A percentile compares a stretch with the other conserved stretches of the same genome.
Evolutionary conservation across 2,113 vertebrate species (phyloP).

Genomic region (Alosa alosa): DNA sequence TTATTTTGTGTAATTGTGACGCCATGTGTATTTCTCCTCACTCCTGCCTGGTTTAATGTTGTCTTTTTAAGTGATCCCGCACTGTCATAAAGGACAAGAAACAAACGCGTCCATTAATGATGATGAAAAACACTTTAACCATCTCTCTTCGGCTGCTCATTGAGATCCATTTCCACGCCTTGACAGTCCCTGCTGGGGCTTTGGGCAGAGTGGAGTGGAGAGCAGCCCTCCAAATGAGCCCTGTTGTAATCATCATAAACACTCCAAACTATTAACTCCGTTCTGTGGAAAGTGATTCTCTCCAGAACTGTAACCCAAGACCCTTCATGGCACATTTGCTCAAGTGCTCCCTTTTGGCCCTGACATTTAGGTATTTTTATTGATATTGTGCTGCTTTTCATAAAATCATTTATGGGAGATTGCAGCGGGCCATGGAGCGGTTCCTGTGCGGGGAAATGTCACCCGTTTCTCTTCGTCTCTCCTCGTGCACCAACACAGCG

Average conservation of each 20-base stretch:
- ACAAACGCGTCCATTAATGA: background rate
- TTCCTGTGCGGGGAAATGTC: constrained; percentile 69
- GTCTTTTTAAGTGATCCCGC: background rate
- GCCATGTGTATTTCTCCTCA: background rate
- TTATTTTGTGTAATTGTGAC: constrained; percentile 26
- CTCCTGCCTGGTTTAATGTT: background rate
- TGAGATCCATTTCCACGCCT: background rate
- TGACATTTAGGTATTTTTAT: constrained; percentile 33
- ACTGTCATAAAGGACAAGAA: background rate
- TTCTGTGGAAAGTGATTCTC: constrained; percentile 1
- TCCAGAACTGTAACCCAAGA: constrained; percentile 10
- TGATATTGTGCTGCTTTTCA: constrained; percentile 43
- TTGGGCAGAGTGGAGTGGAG: background rate
- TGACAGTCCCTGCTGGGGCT: background rate
- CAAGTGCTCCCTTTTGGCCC: constrained; percentile 29
- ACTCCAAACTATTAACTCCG: constrained; percentile 12
- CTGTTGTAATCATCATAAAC: constrained; percentile 14
- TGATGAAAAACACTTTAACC: background rate
- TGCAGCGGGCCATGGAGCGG: constrained; percentile 55
- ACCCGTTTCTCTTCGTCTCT: constrained; percentile 66
- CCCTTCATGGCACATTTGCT: constrained; percentile 21
- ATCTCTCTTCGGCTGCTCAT: background rate
- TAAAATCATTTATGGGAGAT: constrained; percentile 64
- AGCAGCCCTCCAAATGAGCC: background rate
- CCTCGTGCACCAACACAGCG: constrained; percentile 82